Base-by-base conservation (phyloP, 2,888 invertebrate species). In the Protodeltote pygarga region DNA sequence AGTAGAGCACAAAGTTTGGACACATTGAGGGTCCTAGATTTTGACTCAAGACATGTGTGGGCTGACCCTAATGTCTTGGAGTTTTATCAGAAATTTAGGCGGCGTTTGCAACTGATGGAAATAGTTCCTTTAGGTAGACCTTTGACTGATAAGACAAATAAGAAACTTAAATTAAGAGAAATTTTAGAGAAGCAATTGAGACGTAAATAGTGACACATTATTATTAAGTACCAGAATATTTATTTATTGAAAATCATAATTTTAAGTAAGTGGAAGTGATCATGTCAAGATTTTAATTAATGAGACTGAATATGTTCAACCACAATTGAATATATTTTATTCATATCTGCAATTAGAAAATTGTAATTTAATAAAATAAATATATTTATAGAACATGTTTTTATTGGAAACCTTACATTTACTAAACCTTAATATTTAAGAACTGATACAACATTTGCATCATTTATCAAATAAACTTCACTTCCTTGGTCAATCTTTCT, bases 1-100 rank as follows among this genome's bases (percentile, higher is more conserved):
- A 98, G 98, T 8, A 93, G 99, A 60, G 98, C 98, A 5, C 96
- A 97, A 76, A 97, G 96, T 75, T 92, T 99, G 35, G 93, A 96
- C 40, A 95, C 96, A 2, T 90, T 98, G n/a, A 88, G 97, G 53
- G 96, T 98, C 20, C 82, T 98, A 40, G 97, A 98, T 84, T 98
- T 98, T 88, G 95, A 96, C 77, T 92, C 95, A 0, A 93, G 95
- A 19, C 97, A 98, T 87, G 97, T 98, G 1, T 97, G 97, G 95
- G 98, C 98, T 5, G 95, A 98, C 88, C 94, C 95, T 0, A 94
- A 94, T 72, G 98, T 98, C 0, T 85, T 98, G 38, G 93, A 94
- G 69, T 98, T 97, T 83, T 98, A 98, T 78, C 95, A 94, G 68
- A 92, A 90, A 61, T 94, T 96, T 72, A 93, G 94, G 39, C 88